These are phyloP conservation scores for Lateolabrax maculatus DNA, from an alignment of 2,797 vertebrate species.

Conservation along the genomic window DNA sequence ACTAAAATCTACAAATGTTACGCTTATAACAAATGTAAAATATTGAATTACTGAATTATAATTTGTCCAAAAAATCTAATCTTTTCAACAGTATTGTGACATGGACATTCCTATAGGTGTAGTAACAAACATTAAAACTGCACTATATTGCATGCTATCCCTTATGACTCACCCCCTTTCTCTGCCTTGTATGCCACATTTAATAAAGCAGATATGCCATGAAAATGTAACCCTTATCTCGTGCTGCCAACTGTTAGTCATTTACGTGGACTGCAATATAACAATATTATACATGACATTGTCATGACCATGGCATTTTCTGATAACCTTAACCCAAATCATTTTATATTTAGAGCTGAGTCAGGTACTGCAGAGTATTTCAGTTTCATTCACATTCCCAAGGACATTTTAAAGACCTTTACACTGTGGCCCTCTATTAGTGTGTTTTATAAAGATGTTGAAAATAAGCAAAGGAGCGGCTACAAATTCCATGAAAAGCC, in stretches of 20 bases:
- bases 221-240: background rate
- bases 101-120: rapidly evolving
- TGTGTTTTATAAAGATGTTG: background rate
- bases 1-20: background rate
- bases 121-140: background rate
- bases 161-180: background rate
- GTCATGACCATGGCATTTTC: background rate
- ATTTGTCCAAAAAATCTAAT: background rate
- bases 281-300: background rate
- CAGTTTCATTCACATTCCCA: background rate
- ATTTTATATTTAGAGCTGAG: no score
- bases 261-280: background rate
- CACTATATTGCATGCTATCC: background rate
- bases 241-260: background rate
- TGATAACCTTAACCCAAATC: background rate
- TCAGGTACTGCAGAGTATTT: background rate
- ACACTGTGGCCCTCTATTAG: background rate
- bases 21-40: background rate
- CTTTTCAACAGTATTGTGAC: background rate
- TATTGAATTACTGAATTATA: background rate
- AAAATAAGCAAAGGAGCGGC: background rate
- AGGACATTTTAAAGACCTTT: background rate
- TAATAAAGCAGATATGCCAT: conserved; percentile 30
- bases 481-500: no score
- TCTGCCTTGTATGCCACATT: conserved; percentile 3